Conservation (phyloP, 2,888 invertebrate genomes). For the Coenonympha glycerion region DNA sequence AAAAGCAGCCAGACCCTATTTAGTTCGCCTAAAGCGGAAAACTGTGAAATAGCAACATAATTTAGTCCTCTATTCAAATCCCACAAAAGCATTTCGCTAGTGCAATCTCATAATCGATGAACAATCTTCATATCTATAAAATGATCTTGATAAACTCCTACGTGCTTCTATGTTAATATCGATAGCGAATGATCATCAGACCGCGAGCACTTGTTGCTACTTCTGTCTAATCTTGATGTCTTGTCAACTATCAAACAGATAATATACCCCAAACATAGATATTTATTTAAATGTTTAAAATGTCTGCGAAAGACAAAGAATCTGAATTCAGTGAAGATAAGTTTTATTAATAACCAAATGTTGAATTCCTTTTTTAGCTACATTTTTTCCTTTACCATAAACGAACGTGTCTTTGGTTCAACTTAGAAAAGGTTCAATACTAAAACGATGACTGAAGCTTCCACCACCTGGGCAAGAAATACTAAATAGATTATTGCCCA, state of each 20-base stretch:
- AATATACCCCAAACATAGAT: not conserved
- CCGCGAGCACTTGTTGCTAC: not conserved
- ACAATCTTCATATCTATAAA: constrained; percentile 4
- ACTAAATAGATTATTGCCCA: no score
- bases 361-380: constrained; percentile 61
- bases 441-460: no score
- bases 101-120: not conserved
- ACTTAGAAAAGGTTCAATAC: no score
- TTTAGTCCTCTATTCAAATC: no score
- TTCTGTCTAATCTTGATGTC: constrained; percentile 13
- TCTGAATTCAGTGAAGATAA: no score
- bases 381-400: not conserved
- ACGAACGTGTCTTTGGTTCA: not conserved
- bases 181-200: constrained; percentile 10
- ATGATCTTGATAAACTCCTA: constrained; percentile 1
- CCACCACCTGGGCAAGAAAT: no score
- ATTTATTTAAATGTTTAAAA: not conserved
- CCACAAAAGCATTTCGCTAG: not conserved
- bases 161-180: constrained; percentile 3
- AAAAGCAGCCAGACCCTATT: no score
- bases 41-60: no score
- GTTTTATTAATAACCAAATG: constrained; percentile 44
- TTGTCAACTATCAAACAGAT: not conserved
- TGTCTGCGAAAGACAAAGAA: not conserved
- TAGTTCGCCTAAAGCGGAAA: no score